Conservation (phyloP, 2,888 invertebrate species). For the Dorcus hopei region DNA sequence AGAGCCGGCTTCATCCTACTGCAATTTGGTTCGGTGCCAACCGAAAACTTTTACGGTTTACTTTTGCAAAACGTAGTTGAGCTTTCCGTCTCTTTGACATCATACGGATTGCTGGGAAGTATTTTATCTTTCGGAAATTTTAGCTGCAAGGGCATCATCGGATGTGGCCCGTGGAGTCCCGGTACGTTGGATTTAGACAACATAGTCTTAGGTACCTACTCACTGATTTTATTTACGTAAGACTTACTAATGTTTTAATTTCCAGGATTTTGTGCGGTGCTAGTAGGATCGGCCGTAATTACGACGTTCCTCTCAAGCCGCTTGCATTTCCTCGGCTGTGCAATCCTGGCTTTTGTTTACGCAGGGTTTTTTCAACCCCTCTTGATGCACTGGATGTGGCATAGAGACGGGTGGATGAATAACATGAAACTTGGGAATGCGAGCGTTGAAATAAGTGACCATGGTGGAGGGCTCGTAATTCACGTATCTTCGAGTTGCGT, state of each 20-base stretch:
- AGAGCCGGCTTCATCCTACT: constrained; percentile 32
- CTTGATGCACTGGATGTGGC: constrained; percentile 45
- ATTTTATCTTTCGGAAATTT: constrained; percentile 34
- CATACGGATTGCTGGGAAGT: constrained; percentile 38
- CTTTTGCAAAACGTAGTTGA: constrained; percentile 45
- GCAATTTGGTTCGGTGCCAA: constrained; percentile 42
- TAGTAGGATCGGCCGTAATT: constrained; percentile 40
- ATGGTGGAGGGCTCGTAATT: constrained; percentile 38
- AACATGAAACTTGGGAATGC: constrained; percentile 22
- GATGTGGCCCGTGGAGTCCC: constrained; percentile 36
- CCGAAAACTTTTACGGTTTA: constrained; percentile 42
- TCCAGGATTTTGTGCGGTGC: constrained; percentile 40
- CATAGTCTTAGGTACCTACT: constrained; percentile 24
- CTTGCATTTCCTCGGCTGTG: constrained; percentile 36
- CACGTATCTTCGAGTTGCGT: constrained; percentile 40
- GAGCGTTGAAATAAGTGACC: constrained; percentile 37
- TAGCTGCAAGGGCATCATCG: constrained; percentile 33
- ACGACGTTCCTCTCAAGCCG: constrained; percentile 40
- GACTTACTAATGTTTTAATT: constrained; percentile 3
- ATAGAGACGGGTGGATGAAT: constrained; percentile 42
- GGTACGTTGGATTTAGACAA: constrained; percentile 26
- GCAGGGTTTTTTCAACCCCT: constrained; percentile 41
- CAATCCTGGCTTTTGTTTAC: constrained; percentile 33
- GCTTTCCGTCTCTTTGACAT: constrained; percentile 35
- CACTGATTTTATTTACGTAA: background rate